Base-by-base conservation (phyloP, 2,797 vertebrate species). In the Myripristis murdjan region DNA sequence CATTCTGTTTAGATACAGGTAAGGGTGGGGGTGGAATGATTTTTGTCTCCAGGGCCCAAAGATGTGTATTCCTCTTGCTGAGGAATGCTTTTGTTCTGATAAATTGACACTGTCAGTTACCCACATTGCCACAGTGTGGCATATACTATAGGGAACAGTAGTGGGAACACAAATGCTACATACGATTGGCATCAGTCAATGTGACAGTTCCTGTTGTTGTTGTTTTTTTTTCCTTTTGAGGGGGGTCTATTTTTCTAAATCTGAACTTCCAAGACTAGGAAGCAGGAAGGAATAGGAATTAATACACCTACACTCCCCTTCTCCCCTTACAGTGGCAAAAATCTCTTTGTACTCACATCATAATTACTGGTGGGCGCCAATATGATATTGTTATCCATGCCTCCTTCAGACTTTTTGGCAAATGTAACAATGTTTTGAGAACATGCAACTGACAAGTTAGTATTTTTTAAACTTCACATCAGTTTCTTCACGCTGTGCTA, bases 51-150 rank as follows among this genome's bases (percentile, higher is more conserved):
- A 89, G 93, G 92, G 92, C 88, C 90, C 87, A 75, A 68, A 90
- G 84, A 91, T 73, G 84, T 83, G 87, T 83, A 86, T 87, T 89
- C 82, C 85, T 87, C 86, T 89, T 84, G 87, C 87, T 85, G 84
- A 93, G 85, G 84, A 90, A 92, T 78, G 88, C 87, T 90, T 95
- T 94, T 95, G 93, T 95, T 94, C 87, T 94, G 90, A 91, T 93
- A 93, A 95, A 95, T 94, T 94, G 91, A 94, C 90, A 91, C 57
- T 90, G 93, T 93, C 94, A 94, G 92, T 87, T 93, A 93, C 90
- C 90, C 91, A 92, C 89, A 70, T 90, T 91, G 87, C 90, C 82
- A 87, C 87, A 84, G 84, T 67, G 90, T 86, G 84, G 83, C 83
- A 86, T 84, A 91, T 91, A 91, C 93, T 91, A 87, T 81, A 73